Percentiles rank a stretch among this genome's conserved stretches.
phyloP scores from a whole-genome alignment of 2,113 vertebrate species.

The Balaeniceps rex region DNA sequence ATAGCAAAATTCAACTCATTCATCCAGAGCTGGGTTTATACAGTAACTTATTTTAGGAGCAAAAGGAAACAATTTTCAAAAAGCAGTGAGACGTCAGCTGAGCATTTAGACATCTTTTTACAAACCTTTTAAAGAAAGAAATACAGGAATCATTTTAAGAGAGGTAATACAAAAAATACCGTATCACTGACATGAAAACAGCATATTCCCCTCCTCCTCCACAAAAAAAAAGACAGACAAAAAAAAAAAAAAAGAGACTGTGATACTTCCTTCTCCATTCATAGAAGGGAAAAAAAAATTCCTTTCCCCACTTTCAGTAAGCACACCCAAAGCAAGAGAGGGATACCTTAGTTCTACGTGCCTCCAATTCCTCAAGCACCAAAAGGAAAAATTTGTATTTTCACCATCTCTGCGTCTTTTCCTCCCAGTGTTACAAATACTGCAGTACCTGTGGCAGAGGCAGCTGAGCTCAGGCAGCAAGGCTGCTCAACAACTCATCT shows the following conservation, averaged over 20 bases:
- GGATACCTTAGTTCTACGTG: background rate
- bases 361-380: background rate
- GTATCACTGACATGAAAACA: background rate
- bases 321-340: background rate
- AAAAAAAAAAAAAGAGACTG: no score
- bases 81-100: background rate
- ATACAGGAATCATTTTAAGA: background rate
- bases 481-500: background rate
- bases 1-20: slow-evolving; percentile 31
- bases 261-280: background rate
- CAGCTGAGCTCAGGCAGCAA: background rate
- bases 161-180: background rate
- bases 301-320: background rate
- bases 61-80: slow-evolving; percentile 3
- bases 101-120: background rate
- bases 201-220: background rate
- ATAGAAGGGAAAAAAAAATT: background rate
- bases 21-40: slow-evolving; percentile 5
- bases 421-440: background rate
- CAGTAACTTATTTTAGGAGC: slow-evolving; percentile 1
- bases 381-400: background rate
- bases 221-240: background rate
- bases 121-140: background rate
- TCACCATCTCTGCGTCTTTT: background rate
- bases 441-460: background rate